Percentiles rank a stretch among this genome's conserved stretches.
phyloP scores from a whole-genome alignment of 64 coral and sea anemone species.

The Anthopleura sola region DNA sequence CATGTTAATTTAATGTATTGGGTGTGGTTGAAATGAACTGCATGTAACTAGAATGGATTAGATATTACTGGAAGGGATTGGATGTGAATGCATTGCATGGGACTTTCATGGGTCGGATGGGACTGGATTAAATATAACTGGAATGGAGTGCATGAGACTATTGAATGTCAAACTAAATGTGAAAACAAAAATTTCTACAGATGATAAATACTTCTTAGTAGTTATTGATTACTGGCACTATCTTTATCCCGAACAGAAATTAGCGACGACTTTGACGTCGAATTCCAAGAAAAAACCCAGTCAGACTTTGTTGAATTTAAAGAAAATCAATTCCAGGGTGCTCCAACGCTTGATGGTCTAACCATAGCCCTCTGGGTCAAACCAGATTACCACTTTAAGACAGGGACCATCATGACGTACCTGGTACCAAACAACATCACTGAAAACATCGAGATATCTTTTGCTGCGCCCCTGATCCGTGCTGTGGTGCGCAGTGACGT shows the following conservation, averaged over 20 bases:
- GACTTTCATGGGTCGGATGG: too few relatives aligned
- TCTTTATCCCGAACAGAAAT: slow-evolving; percentile 39
- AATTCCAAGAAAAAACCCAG: slow-evolving; percentile 28
- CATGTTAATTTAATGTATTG: too few relatives aligned
- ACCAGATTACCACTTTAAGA: slow-evolving; percentile 20
- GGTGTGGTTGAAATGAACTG: too few relatives aligned
- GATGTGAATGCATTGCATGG: too few relatives aligned
- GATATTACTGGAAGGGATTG: too few relatives aligned
- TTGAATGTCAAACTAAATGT: too few relatives aligned
- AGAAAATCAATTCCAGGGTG: background rate
- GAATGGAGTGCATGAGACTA: too few relatives aligned
- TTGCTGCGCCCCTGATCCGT: slow-evolving; percentile 28
- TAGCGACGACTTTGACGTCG: slow-evolving; percentile 49
- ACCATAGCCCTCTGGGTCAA: slow-evolving; percentile 52
- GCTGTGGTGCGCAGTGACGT: slow-evolving; percentile 32
- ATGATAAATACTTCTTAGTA: background rate
- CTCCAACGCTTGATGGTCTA: slow-evolving; percentile 9
- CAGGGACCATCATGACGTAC: slow-evolving; percentile 61
- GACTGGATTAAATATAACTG: too few relatives aligned
- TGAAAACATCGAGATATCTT: slow-evolving; percentile 50
- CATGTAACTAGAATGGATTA: too few relatives aligned
- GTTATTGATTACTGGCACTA: background rate
- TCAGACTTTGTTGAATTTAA: slow-evolving; percentile 50
- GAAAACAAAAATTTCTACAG: too few relatives aligned
- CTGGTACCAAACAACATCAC: slow-evolving; percentile 9